phyloP scores from a whole-genome alignment of 92 coral and sea anemone species.

The Plumapathes pennacea region DNA sequence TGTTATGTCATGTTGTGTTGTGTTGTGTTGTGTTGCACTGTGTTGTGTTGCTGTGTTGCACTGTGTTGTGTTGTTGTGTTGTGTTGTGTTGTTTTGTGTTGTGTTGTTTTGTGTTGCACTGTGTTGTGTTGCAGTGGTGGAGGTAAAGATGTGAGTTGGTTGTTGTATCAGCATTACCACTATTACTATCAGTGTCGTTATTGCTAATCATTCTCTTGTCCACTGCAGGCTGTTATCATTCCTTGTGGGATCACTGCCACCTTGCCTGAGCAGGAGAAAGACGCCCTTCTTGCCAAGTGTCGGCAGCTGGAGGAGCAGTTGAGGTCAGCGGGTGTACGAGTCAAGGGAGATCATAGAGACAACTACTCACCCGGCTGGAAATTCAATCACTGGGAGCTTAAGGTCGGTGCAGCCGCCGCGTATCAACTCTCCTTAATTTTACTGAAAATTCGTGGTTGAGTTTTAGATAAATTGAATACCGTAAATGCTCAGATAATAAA shows the following conservation, averaged over 20 bases:
- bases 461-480: too few relatives aligned
- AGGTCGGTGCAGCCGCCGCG: conserved; percentile 51
- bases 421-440: too few relatives aligned
- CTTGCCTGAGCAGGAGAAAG: conserved; percentile 70
- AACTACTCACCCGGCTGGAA: conserved; percentile 99
- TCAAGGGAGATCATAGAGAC: conserved; percentile 79
- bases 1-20: too few relatives aligned
- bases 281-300: conserved; percentile 58
- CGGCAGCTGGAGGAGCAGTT: conserved; percentile 62
- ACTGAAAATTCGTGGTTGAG: too few relatives aligned
- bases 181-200: background rate
- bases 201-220: background rate
- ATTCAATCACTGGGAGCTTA: conserved; percentile 98
- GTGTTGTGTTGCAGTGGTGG: too few relatives aligned
- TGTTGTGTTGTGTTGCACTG: too few relatives aligned
- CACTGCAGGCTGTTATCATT: conserved; percentile 68
- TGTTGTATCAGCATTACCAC: background rate
- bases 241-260: conserved; percentile 92
- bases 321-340: conserved; percentile 66
- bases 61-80: too few relatives aligned
- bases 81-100: too few relatives aligned
- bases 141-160: too few relatives aligned
- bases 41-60: too few relatives aligned
- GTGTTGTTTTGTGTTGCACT: too few relatives aligned
- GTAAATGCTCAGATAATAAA: too few relatives aligned